Conservation (phyloP, 2,888 invertebrate genomes). For the Caenorhabditis sp. region DNA sequence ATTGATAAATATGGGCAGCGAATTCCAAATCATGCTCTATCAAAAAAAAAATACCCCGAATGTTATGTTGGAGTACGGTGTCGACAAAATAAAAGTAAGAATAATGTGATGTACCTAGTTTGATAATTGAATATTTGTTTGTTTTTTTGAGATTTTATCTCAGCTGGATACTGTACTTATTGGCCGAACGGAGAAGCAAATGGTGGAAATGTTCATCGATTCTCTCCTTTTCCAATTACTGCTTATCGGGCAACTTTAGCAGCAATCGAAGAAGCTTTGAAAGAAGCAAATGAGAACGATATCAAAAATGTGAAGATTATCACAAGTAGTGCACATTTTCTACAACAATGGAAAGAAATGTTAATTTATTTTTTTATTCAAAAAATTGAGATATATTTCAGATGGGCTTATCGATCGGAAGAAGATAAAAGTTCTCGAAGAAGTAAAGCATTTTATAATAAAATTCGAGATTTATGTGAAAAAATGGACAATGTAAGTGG, state of each 20-base stretch:
- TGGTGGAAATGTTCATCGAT: constrained; percentile 27
- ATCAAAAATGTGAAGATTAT: constrained; percentile 10
- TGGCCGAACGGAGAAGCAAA: constrained; percentile 29
- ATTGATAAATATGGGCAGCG: constrained; percentile 16
- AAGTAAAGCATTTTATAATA: constrained; percentile 8
- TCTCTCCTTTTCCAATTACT: constrained; percentile 46
- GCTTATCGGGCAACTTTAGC: constrained; percentile 51
- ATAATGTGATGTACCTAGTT: background rate
- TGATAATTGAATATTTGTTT: background rate
- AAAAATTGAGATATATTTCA: background rate
- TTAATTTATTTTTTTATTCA: background rate
- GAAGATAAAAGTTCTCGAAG: constrained; percentile 13
- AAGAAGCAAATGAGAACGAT: constrained; percentile 19
- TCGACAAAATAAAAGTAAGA: background rate
- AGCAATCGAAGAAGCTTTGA: constrained; percentile 50
- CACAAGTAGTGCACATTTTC: constrained; percentile 21
- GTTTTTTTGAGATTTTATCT: constrained; percentile 24
- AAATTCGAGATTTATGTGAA: constrained; percentile 24
- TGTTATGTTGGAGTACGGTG: constrained; percentile 19
- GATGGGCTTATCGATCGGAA: background rate
- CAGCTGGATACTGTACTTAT: constrained; percentile 30
- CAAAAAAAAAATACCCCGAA: constrained; percentile 3
- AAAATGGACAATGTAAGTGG: constrained; percentile 15
- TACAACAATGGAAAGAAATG: constrained; percentile 17
- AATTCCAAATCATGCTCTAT: background rate